Percentiles rank a stretch among this genome's conserved stretches.
Conservation (phyloP, 2,888 invertebrate species). For the Nowickia ferox region DNA sequence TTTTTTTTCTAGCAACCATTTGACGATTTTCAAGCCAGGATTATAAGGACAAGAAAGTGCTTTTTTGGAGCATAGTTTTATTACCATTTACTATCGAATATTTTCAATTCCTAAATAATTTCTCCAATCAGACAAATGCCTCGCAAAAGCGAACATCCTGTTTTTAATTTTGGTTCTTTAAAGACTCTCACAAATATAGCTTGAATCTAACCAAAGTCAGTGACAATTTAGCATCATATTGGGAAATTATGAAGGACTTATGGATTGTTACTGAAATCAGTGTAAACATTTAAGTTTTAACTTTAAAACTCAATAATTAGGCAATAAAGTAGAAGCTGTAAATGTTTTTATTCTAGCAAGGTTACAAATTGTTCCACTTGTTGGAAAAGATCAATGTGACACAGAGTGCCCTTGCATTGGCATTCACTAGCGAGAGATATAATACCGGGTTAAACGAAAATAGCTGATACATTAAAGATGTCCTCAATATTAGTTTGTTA, state of each 20-base stretch:
- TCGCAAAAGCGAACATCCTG: slow-evolving; percentile 75
- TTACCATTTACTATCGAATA: neutral
- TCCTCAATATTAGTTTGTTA: slow-evolving; percentile 40
- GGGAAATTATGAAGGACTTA: slow-evolving; percentile 9
- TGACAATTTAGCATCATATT: slow-evolving; percentile 79
- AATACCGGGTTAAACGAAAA: neutral
- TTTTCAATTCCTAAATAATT: neutral
- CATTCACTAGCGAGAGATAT: neutral
- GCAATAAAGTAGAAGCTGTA: slow-evolving; percentile 31
- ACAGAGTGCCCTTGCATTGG: slow-evolving; percentile 73
- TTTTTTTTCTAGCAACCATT: slow-evolving; percentile 74
- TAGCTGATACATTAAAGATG: neutral
- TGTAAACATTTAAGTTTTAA: slow-evolving; percentile 42
- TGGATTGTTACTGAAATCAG: neutral
- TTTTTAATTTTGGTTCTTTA: slow-evolving; percentile 70
- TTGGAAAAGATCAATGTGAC: slow-evolving; percentile 68
- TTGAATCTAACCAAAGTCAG: slow-evolving; percentile 79
- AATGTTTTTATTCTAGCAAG: slow-evolving; percentile 71
- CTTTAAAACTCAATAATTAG: slow-evolving; percentile 59
- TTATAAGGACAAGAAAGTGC: slow-evolving; percentile 68
- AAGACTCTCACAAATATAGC: slow-evolving; percentile 81
- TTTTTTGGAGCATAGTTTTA: slow-evolving; percentile 34
- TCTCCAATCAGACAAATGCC: slow-evolving; percentile 75
- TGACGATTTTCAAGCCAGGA: slow-evolving; percentile 74
- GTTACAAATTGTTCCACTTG: slow-evolving; percentile 72